A percentile compares a stretch with the other conserved stretches of the same genome.
These are phyloP conservation scores for Vombatus ursinus DNA, from an alignment of 2,113 vertebrate genomes.

Conservation along the genomic window DNA sequence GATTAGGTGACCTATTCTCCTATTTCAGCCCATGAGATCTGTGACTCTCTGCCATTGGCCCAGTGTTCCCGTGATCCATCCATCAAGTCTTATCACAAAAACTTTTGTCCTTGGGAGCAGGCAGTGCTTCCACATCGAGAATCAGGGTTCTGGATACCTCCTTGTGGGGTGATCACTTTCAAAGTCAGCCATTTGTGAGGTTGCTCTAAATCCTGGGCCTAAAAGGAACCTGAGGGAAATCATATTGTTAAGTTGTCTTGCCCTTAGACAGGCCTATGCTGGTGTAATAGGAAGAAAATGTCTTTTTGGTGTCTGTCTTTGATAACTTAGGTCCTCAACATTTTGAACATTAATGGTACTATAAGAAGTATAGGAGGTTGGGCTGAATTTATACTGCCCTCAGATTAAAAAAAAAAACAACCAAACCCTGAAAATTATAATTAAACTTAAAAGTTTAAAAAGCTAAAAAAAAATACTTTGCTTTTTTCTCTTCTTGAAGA, in stretches of 20 bases:
- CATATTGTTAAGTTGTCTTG: not conserved
- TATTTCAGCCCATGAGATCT: not conserved
- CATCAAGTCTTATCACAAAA: not conserved
- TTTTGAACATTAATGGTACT: not conserved
- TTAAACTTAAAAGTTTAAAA: constrained; percentile 1
- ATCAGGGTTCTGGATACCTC: not conserved
- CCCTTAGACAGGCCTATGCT: not conserved
- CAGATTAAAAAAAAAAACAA: not conserved
- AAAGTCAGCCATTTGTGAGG: not conserved
- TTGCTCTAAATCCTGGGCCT: not conserved
- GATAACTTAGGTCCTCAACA: constrained; percentile 3
- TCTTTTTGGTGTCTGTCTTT: not conserved
- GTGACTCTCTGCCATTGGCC: not conserved
- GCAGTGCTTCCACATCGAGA: not conserved
- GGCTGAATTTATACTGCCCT: constrained; percentile 16
- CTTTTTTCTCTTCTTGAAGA: constrained; percentile 25
- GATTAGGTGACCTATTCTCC: not conserved
- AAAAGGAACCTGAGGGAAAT: not conserved
- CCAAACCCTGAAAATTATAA: not conserved
- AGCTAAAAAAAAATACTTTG: constrained; percentile 5
- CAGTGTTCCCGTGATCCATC: not conserved
- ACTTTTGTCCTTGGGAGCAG: no score
- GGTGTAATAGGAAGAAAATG: not conserved
- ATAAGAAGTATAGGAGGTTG: not conserved
- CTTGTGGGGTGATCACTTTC: not conserved